phyloP scores from a whole-genome alignment of 2,113 vertebrate species.

The Todiramphus saurophagus region DNA sequence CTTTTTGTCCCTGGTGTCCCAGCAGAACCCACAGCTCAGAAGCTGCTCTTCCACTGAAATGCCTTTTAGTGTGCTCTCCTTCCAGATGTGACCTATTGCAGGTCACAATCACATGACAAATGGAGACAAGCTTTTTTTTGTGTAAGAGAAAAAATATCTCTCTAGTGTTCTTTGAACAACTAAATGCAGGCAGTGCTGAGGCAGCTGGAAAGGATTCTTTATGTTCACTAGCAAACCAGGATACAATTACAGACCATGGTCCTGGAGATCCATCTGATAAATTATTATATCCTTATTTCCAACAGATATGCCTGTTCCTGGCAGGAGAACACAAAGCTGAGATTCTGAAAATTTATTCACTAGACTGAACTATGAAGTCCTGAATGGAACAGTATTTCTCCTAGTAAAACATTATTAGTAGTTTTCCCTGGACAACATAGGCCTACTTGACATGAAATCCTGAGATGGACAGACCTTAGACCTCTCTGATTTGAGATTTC shows the following conservation, averaged over 20 bases:
- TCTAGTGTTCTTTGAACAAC: not conserved
- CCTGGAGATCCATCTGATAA: not conserved
- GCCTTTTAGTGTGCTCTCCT: not conserved
- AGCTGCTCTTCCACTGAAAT: not conserved
- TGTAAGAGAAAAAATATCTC: not conserved
- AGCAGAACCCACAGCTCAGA: not conserved
- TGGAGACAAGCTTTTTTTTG: not conserved
- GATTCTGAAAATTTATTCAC: not conserved
- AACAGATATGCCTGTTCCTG: not conserved
- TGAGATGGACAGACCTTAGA: not conserved
- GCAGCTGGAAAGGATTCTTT: not conserved
- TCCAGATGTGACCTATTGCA: not conserved
- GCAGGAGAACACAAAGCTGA: not conserved
- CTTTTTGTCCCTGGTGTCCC: not conserved
- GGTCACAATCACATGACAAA: not conserved
- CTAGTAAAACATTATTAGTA: not conserved
- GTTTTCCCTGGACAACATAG: not conserved
- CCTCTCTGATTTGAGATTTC: not conserved
- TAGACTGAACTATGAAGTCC: not conserved
- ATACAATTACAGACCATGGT: not conserved
- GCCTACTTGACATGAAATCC: not conserved
- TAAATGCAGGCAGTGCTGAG: not conserved
- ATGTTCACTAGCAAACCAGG: not conserved
- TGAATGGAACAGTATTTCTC: not conserved
- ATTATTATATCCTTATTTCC: not conserved